These are phyloP conservation scores for Cosmia pyralina DNA, from an alignment of 2,888 invertebrate genomes.

Conservation along the genomic window DNA sequence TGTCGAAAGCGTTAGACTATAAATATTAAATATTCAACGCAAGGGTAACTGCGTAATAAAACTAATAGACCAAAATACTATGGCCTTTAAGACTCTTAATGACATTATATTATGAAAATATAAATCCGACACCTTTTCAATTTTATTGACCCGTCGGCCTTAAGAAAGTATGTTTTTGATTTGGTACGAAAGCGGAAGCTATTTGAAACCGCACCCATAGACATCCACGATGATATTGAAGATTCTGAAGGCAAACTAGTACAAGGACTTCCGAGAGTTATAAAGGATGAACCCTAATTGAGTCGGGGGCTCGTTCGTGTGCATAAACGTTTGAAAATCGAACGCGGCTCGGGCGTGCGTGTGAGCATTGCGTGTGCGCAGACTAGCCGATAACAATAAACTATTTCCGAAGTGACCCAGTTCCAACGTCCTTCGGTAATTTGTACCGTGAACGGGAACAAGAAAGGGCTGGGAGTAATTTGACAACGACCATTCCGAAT, in stretches of 20 bases:
- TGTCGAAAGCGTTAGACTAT: conserved; percentile 77
- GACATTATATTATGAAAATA: conserved; percentile 83
- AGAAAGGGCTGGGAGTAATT: conserved; percentile 88
- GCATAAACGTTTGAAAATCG: conserved; percentile 85
- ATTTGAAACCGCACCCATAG: conserved; percentile 74
- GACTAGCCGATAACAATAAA: conserved; percentile 90
- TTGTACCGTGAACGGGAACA: conserved; percentile 89
- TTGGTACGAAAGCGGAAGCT: conserved; percentile 85
- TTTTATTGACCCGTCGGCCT: conserved; percentile 87
- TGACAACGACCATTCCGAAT: conserved; percentile 79
- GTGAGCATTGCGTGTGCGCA: conserved; percentile 87
- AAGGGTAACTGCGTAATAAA: conserved; percentile 88
- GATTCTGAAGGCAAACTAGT: conserved; percentile 83
- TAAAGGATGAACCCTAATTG: conserved; percentile 87
- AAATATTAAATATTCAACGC: conserved; percentile 78
- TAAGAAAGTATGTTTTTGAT: conserved; percentile 81
- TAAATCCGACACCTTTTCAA: conserved; percentile 83
- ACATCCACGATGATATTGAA: conserved; percentile 72
- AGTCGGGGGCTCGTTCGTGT: conserved; percentile 77
- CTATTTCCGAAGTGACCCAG: conserved; percentile 91
- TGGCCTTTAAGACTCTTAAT: conserved; percentile 82
- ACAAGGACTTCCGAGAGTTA: conserved; percentile 77
- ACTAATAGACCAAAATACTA: conserved; percentile 82
- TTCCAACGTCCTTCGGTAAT: conserved; percentile 89
- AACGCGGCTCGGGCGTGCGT: conserved; percentile 78